Base-by-base conservation (phyloP, 2,113 vertebrate species). In the Emydocephalus ijimae region DNA sequence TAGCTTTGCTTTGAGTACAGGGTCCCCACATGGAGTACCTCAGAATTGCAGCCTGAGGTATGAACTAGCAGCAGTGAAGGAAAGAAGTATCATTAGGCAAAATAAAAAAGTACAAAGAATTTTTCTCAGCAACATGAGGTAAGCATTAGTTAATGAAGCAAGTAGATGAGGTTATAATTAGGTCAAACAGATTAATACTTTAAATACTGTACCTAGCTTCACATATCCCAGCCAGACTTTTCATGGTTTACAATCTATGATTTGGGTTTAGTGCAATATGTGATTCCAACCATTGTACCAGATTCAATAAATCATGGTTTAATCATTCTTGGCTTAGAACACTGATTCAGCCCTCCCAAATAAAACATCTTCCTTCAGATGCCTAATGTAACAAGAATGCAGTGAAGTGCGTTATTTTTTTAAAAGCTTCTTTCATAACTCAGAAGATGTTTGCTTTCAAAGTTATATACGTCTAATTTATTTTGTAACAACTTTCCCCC, bases 401-500 rank as follows among this genome's bases (percentile, higher is more conserved):
- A 86, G 45, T 21, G 23, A 26, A 59, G 7, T 90, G 24, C n/a
- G 18, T n/a, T 89, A 34, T 0, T 39, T 92, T 92, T 85, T 89
- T 54, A 55, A 90, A 88, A 21, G 48, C 86, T 92, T 39, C 34
- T 90, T 94, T 81, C 52, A 57, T 48, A 39, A 50, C 39, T 85
- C 6, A 43, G 50, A 11, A 95, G 90, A 43, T 14, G 86, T 90
- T 92, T 86, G 23, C 92, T 95, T 95, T 93, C 61, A 90, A 89
- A n/a, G 4, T 85, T 91, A 43, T 10, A 61, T 50, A 89, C 3
- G 90, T 81, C 85, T 96, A 96, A 96, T 95, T 92, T 95, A 91
- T 92, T 85, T 95, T 90, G 94, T 4, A 91, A 43, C 48, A 23
- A 59, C 34, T 5, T 0, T 15, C 48, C 11, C 26, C 93, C 93